A percentile compares a stretch with the other conserved stretches of the same genome.
phyloP scores from a whole-genome alignment of 2,888 invertebrate species.

The Xanthia icteritia region DNA sequence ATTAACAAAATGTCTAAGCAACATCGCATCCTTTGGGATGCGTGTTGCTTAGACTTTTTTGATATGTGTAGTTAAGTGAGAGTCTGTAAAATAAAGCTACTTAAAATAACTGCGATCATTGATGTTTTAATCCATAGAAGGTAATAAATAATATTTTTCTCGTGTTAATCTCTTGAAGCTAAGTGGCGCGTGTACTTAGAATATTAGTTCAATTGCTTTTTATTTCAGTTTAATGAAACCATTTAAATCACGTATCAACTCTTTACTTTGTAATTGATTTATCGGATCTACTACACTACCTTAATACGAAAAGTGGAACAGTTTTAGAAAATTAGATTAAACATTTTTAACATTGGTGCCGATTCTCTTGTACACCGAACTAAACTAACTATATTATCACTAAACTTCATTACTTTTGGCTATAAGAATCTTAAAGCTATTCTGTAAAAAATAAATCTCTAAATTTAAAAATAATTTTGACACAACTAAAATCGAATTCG shows the following conservation, averaged over 20 bases:
- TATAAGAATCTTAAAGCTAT: too few species aligned
- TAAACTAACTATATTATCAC: too few species aligned
- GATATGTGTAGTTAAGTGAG: not conserved
- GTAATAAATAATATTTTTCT: not conserved
- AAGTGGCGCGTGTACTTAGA: not conserved
- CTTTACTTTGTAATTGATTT: not conserved
- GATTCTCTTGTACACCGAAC: too few species aligned
- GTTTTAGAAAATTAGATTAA: not conserved
- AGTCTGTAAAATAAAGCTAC: not conserved
- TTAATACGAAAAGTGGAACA: not conserved
- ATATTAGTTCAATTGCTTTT: not conserved
- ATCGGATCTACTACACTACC: not conserved
- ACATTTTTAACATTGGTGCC: not conserved
- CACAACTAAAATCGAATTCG: too few species aligned
- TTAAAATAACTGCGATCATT: not conserved
- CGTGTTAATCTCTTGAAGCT: not conserved
- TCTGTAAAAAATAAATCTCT: too few species aligned
- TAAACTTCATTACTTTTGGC: too few species aligned
- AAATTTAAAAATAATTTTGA: too few species aligned
- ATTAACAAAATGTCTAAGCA: too few species aligned
- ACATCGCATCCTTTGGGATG: too few species aligned
- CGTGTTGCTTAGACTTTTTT: too few species aligned
- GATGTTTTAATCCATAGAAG: not conserved
- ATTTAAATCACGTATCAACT: not conserved
- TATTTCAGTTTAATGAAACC: not conserved